Evolutionary conservation across 2,113 vertebrate species (phyloP), one percentile per base, ranked within the genome.

Genomic region (Sus scrofa): DNA sequence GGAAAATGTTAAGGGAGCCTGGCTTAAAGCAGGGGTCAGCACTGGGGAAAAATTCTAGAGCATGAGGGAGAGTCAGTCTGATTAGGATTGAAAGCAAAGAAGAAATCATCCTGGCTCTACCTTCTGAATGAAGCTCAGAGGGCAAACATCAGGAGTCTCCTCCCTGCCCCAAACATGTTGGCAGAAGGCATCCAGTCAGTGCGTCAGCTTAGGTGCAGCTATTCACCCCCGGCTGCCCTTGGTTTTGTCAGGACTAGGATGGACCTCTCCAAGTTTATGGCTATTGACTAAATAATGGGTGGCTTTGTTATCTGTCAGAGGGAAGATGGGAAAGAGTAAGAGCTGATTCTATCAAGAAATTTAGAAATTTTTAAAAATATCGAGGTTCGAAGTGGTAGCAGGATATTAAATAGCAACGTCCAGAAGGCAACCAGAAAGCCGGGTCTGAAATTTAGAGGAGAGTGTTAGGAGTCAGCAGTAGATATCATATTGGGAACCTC

Each of bases 321-420:
- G 22, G 50, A 75, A 68, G 27, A 44, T 77, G 30, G 60, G 65
- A 82, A 73, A 50, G 22, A 56, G 34, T 67, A 24, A 84, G 62
- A 67, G 19, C 2, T 58, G 22, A 84, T 85, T 77, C 78, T 85
- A 30, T 58, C 1, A 52, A 37, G 54, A 37, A 52, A 67, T 89
- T 58, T 77, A 85, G 52, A 79, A 54, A 62, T 86, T 95, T 78
- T 54, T 85, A 27, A 71, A 90, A 86, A 95, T 62, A 75, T 3
- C 50, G 54, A 81, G 20, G 20, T 95, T 81, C 44, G n/a, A 91
- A 86, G 82, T n/a, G 5, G 20, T 71, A 86, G 22, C n/a, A 71
- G 19, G 52, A 70, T 84, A n/a, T 85, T 79, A 39, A 70, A 20
- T 26, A 77, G 65, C 6, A 56, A 32, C 74, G 30, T 74, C 24